Base-by-base conservation (phyloP, 1,140 invertebrate genomes). In the Papilio glaucus region DNA sequence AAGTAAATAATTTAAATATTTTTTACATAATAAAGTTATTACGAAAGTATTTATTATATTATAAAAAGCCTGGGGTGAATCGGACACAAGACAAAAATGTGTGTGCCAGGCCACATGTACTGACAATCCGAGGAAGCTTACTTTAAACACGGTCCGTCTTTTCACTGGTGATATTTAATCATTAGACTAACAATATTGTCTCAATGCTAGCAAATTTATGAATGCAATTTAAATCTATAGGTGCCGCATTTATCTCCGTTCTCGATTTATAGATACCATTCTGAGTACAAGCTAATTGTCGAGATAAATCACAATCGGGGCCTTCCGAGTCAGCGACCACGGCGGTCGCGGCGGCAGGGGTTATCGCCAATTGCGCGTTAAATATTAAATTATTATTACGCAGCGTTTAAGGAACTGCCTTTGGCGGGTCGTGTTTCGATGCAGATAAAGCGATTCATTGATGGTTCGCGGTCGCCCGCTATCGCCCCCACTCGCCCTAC, bases 341-440 rank as follows among this genome's bases (percentile, higher is more conserved):
- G 24, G 33, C 60, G 76, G 41, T 71, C 45, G 12, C 33, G 29
- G 29, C 53, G 76, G 45, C 72, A 74, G n/a, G 79, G 85, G 83
- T 84, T 90, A 89, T 90, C 85, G 71, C 26, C 63, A 76, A 82
- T 76, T 86, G 81, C 84, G 85, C 79, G 79, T 83, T 71, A 78
- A 79, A 79, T 77, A 71, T 74, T 75, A 74, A 61, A 74, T 77
- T 74, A 77, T 77, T 75, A 78, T 75, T 68, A 67, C 72, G 45
- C 42, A 49, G 69, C 39, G 68, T 71, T 53, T 71, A 29, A 72
- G 61, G 37, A 33, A 49, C 45, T 38, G 21, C 15, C 24, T 63
- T 63, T 49, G 71, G 33, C 26, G 62, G 21, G n/a, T 18, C 49
- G 13, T 29, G 21, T 72, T 39, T 42, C 7, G 63, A 53, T 62